phyloP scores from a whole-genome alignment of 2,113 vertebrate species.

The Steatornis caripensis region DNA sequence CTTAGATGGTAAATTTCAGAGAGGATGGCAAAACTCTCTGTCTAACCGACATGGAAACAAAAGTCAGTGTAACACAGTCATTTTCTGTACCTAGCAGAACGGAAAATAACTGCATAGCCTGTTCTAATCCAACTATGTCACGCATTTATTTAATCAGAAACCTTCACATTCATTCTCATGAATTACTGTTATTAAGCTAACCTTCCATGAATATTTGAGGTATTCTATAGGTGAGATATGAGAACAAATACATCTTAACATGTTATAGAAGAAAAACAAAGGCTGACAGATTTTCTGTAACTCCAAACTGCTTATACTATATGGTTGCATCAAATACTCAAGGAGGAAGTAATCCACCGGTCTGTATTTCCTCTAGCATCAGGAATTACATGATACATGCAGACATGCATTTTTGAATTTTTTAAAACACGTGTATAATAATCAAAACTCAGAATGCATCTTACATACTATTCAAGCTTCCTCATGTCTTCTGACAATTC shows the following conservation, averaged over 20 bases:
- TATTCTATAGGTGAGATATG: neutral
- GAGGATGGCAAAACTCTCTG: neutral
- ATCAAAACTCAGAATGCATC: neutral
- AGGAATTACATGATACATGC: neutral
- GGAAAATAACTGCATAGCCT: neutral
- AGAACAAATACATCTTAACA: conserved; percentile 10
- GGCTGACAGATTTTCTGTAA: neutral
- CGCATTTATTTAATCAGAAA: neutral
- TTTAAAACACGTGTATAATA: neutral
- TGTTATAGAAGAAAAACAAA: conserved; percentile 12
- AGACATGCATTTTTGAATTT: neutral
- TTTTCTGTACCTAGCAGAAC: neutral
- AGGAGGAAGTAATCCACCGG: neutral
- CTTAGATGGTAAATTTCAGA: neutral
- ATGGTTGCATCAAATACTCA: neutral
- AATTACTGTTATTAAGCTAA: neutral
- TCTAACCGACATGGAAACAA: neutral
- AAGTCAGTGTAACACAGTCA: neutral
- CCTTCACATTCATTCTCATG: neutral
- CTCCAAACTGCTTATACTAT: neutral
- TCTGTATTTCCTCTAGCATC: neutral
- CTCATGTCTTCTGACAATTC: neutral
- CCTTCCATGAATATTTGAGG: neutral
- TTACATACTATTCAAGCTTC: neutral
- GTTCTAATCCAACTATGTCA: neutral